Base-by-base conservation (phyloP, 2,888 invertebrate species). In the Embidobia sp. region DNA sequence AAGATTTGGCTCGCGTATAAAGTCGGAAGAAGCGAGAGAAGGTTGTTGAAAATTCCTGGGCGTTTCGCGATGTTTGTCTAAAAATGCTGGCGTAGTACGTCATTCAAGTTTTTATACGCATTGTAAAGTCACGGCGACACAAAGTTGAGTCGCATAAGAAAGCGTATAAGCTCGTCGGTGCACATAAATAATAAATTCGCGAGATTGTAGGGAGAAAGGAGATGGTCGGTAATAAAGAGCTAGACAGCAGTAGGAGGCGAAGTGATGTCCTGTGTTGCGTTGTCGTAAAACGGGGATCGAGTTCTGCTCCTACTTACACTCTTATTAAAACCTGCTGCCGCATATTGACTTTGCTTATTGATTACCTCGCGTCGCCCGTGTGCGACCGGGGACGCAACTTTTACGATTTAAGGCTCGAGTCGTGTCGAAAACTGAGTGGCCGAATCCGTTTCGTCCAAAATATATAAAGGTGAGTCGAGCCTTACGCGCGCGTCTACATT, bases 181-280 rank as follows among this genome's bases (percentile, higher is more conserved):
- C 85, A 85, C 84, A 85, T 88, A 87, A 87, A 87, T 88, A 88
- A 88, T 88, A 88, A 86, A 88, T 88, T 85, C 78, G 80, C 77
- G 49, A 55, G 77, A 79, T 75, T 59, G 80, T 61, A 79, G 80
- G 81, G 76, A 81, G 79, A 78, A 70, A 57, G 78, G 81, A 82
- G 80, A 83, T 81, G 80, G 78, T 80, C 78, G 74, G 82, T 81
- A 84, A 86, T 87, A 88, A 88, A 88, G 86, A 83, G 46, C 72
- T 46, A 70, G 80, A 77, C 79, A 79, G 85, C 83, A 80, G 85
- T 83, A 81, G 81, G 82, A 84, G 82, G 80, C 83, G 82, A 86
- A 88, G 88, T 88, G 88, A 88, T 85, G 87, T 88, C 84, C 85
- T 87, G 84, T 88, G 88, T 88, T 85, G 83, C 83, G 75, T 76